Percentiles rank a stretch among this genome's conserved stretches.
phyloP scores from a whole-genome alignment of 2,113 vertebrate genomes.

The Perognathus longimembris region DNA sequence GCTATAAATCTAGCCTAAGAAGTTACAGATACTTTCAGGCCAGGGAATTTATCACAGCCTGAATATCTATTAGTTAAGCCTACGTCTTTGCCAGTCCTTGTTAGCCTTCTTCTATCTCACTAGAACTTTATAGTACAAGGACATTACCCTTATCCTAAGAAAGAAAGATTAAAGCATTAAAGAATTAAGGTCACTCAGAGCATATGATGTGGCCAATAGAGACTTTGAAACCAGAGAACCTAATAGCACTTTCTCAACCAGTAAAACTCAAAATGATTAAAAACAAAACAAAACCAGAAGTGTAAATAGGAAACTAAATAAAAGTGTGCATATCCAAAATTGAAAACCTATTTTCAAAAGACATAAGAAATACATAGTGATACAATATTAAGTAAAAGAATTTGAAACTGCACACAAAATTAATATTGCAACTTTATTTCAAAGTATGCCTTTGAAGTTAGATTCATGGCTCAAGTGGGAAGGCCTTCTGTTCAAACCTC shows the following conservation, averaged over 20 bases:
- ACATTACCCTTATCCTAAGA: neutral
- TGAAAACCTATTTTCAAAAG: constrained; percentile 38
- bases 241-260: neutral
- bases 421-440: constrained; percentile 20
- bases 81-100: neutral
- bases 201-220: neutral
- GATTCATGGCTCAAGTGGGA: too few relatives aligned
- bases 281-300: neutral
- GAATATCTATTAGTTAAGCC: neutral
- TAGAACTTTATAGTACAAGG: neutral
- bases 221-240: neutral
- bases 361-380: constrained; percentile 25
- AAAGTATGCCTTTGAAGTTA: neutral
- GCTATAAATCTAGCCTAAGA: constrained; percentile 30
- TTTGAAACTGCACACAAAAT: constrained; percentile 47
- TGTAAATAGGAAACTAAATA: constrained; percentile 5
- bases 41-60: neutral
- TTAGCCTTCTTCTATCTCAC: neutral
- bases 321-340: neutral
- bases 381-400: constrained; percentile 8
- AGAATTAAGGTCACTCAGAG: neutral
- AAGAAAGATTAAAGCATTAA: constrained; percentile 5
- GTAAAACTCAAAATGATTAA: neutral
- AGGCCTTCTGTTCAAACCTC: too few relatives aligned
- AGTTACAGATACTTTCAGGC: neutral